Conservation (phyloP, 1,140 invertebrate species). For the Onthophagus taurus region DNA sequence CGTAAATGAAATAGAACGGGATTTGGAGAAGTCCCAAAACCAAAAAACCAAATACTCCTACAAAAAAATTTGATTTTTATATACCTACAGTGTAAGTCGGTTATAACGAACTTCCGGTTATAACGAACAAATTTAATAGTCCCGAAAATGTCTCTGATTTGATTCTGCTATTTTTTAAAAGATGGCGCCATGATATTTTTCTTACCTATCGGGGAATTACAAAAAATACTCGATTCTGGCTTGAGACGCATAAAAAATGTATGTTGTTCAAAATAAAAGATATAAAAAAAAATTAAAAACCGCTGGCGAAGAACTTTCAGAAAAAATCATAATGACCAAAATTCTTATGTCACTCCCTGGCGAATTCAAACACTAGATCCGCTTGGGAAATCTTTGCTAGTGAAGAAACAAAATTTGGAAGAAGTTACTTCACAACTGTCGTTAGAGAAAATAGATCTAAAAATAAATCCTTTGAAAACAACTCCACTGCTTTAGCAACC, state of each 20-base stretch:
- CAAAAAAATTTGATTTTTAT: conserved; percentile 19
- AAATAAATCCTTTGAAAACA: conserved; percentile 2
- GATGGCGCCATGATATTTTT: too few relatives aligned
- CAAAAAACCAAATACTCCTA: conserved; percentile 74
- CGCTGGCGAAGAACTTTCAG: neutral
- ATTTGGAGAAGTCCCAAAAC: conserved; percentile 66
- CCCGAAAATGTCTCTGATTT: too few relatives aligned
- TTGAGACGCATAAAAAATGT: too few relatives aligned
- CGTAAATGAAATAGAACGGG: conserved; percentile 77
- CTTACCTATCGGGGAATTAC: too few relatives aligned
- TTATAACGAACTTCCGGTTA: too few relatives aligned
- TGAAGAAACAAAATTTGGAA: conserved; percentile 12
- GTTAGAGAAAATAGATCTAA: conserved; percentile 2
- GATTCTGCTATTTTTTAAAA: too few relatives aligned
- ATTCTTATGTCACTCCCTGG: conserved; percentile 8
- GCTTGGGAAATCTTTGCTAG: conserved; percentile 27
- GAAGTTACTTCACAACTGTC: neutral
- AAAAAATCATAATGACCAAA: conserved; percentile 11
- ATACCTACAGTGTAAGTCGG: neutral
- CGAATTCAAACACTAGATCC: conserved; percentile 5
- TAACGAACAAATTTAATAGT: too few relatives aligned
- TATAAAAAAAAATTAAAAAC: neutral
- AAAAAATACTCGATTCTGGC: too few relatives aligned
- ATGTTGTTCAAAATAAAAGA: conserved; percentile 6
- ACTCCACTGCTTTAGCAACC: neutral